Evolutionary conservation across 2,888 invertebrate genomes (phyloP), one percentile per base, ranked within the genome.

Genomic region (Sinohyriopsis cumingii): DNA sequence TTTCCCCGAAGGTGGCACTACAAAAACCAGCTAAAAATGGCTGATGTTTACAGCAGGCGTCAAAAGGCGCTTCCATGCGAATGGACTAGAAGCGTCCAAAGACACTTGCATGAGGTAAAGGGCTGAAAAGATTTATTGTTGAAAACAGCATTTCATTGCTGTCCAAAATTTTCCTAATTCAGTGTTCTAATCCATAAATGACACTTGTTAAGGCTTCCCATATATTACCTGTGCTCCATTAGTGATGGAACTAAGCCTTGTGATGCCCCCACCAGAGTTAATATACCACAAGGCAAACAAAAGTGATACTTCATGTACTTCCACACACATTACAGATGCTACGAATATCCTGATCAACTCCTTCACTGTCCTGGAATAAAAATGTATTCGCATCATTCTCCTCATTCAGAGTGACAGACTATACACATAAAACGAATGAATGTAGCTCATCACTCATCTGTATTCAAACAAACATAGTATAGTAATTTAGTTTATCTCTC

Each of bases 251-350:
- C 84, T 61, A 65, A 81, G 65, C 25, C 80, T 61, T 19, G 62
- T 53, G 3, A 82, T 56, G 2, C 81, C 82, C 5, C 78, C 79
- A n/a, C 83, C 82, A 55, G 70, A 68, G 53, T 77, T 73, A 19
- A 85, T 67, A 63, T 77, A 78, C 88, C 88, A 88, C 25, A 89
- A 71, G 57, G 86, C 82, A 80, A 81, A 87, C 7, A 89, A 81
- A 18, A 88, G 71, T 1, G 88, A 89, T n/a, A 86, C 75, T 71
- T 89, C 88, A 61, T 81, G 78, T 1, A 83, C 69, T 69, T 87
- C 87, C 15, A 78, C 77, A 53, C 87, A 86, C 12, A 88, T 82
- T 15, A 83, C 73, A 9, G 78, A 55, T 54, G 73, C 75, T 33
- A 88, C 72, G 65, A 86, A 81, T 5, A 84, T 69, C 25, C 72